A percentile compares a stretch with the other conserved stretches of the same genome.
Conservation (phyloP, 2,113 vertebrate genomes). For the Holacanthus passer region DNA sequence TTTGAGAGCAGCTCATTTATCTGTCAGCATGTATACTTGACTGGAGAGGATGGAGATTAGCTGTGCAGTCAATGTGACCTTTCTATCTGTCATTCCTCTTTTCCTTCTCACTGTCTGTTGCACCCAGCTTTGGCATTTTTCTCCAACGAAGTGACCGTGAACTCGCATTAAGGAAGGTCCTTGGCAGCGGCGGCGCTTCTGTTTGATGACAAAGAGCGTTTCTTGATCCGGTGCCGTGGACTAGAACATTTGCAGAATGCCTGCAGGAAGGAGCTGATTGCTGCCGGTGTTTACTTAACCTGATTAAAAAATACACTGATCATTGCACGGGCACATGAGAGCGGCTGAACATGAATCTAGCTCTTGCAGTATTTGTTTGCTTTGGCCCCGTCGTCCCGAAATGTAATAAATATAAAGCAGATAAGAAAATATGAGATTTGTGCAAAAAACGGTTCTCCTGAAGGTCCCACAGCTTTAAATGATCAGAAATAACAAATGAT, state of each 20-base stretch:
- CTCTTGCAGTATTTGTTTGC: constrained; percentile 29
- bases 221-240: constrained; percentile 40
- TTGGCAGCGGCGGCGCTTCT: constrained; percentile 13
- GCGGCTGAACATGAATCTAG: neutral
- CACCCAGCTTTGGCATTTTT: constrained; percentile 49
- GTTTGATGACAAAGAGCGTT: constrained; percentile 26
- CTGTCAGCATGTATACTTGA: constrained; percentile 62
- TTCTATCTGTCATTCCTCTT: constrained; percentile 52
- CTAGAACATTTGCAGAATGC: constrained; percentile 16
- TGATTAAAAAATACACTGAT: constrained; percentile 47
- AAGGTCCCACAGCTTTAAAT: constrained; percentile 8
- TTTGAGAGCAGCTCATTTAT: constrained; percentile 67
- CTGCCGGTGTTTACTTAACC: constrained; percentile 43
- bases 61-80: constrained; percentile 69
- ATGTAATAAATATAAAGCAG: constrained; percentile 33
- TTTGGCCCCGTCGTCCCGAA: constrained; percentile 23
- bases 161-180: constrained; percentile 42
- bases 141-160: constrained; percentile 56
- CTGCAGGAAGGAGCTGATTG: constrained; percentile 20
- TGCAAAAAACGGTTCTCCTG: neutral
- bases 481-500: constrained; percentile 28
- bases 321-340: constrained; percentile 12
- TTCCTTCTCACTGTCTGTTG: constrained; percentile 15
- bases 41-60: constrained; percentile 73
- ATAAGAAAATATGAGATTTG: constrained; percentile 17